These are phyloP conservation scores for Oscheius onirici DNA, from an alignment of 2,888 invertebrate genomes.

Conservation along the genomic window DNA sequence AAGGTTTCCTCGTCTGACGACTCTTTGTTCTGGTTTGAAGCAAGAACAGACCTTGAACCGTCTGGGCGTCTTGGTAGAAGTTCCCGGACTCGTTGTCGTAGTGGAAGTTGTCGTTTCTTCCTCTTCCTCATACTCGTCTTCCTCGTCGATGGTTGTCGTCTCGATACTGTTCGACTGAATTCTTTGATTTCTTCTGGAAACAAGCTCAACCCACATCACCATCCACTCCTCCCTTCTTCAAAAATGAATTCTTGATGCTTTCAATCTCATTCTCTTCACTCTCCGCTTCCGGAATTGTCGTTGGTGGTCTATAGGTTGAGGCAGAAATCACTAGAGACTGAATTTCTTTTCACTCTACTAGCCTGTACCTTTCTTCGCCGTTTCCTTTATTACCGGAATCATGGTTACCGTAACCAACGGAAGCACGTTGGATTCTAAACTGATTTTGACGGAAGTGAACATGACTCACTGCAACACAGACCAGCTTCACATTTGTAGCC, in stretches of 20 bases:
- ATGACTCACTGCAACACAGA: conserved; percentile 57
- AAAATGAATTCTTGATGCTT: conserved; percentile 31
- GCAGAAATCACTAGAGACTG: neutral
- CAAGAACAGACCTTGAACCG: conserved; percentile 15
- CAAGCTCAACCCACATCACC: conserved; percentile 13
- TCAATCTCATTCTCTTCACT: conserved; percentile 31
- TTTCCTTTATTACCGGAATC: conserved; percentile 26
- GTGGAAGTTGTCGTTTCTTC: conserved; percentile 8
- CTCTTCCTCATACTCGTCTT: conserved; percentile 22
- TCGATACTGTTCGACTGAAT: conserved; percentile 25
- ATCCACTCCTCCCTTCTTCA: conserved; percentile 31
- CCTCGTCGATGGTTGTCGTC: conserved; percentile 24
- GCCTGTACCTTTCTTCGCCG: neutral
- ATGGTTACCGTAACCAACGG: conserved; percentile 10
- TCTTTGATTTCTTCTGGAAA: neutral
- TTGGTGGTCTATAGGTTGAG: neutral
- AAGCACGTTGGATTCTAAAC: conserved; percentile 4
- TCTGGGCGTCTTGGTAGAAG: conserved; percentile 15
- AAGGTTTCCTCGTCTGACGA: conserved; percentile 21
- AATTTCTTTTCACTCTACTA: neutral
- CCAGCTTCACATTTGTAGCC: conserved; percentile 57
- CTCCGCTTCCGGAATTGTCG: conserved; percentile 28
- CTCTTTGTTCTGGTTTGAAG: too few species aligned
- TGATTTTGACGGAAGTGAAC: neutral
- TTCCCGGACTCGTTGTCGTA: neutral